A percentile compares a stretch with the other conserved stretches of the same genome.
Conservation (phyloP, 2,113 vertebrate genomes). For the Zosterops lateralis region DNA sequence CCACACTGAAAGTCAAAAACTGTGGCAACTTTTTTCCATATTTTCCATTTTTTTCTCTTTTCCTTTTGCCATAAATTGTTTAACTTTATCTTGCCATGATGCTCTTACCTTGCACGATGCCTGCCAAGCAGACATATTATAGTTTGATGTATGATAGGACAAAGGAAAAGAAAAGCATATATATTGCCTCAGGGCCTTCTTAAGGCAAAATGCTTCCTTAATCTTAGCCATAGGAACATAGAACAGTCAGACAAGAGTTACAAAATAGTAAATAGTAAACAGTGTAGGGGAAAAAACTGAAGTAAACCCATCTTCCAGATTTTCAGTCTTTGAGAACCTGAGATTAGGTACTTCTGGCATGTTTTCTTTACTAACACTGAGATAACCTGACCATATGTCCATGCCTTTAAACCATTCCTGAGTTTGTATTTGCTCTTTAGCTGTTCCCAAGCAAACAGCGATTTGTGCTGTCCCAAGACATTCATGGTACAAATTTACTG, state of each 20-base stretch:
- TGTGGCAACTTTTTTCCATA: neutral
- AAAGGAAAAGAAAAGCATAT: neutral
- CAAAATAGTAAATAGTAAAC: rapidly evolving
- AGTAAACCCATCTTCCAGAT: neutral
- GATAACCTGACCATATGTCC: neutral
- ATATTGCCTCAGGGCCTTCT: neutral
- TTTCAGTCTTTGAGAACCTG: neutral
- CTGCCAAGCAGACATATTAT: neutral
- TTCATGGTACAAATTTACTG: neutral
- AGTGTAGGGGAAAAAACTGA: neutral
- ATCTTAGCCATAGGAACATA: neutral
- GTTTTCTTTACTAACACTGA: neutral
- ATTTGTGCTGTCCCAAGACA: neutral
- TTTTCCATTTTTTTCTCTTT: neutral
- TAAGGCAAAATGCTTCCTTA: neutral
- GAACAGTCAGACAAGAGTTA: neutral
- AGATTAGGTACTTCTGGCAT: neutral
- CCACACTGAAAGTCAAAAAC: neutral
- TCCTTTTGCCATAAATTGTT: neutral
- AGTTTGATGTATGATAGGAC: neutral
- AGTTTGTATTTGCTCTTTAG: neutral
- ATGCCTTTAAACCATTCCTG: neutral
- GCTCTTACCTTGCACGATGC: neutral
- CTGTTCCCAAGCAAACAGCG: rapidly evolving
- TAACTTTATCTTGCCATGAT: neutral